Evolutionary conservation across 2,113 vertebrate genomes (phyloP), one percentile per base, ranked within the genome.

Genomic region (Artemisiospiza belli): DNA sequence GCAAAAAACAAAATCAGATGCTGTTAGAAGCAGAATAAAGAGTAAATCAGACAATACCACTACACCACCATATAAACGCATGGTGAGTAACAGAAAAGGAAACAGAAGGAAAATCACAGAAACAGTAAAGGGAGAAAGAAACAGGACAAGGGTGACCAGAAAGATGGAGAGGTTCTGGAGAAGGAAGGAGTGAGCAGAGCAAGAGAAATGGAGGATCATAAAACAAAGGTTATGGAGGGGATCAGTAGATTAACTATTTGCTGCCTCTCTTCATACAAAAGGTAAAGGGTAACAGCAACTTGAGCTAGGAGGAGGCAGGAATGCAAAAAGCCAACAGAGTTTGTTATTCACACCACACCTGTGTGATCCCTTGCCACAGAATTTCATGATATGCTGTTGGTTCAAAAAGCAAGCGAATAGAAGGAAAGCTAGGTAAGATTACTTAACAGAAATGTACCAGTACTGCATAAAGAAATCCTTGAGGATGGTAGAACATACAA

Each of bases 71-170:
- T 28, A 79, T 7, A 87, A 91, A 94, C 1, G 8, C 31, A 55
- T 0, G 1, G 46, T 30, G 79, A 90, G 28, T 14, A 59, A 80
- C 21, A 22, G 12, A 35, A 59, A 59, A 59, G 22, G 57, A 59
- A 59, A 59, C 37, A 70, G 61, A 62, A 78, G 52, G 35, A 81
- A 55, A 37, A 67, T 0, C 6, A 81, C 5, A 62, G 69, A 62
- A 89, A 90, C 16, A 68, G 63, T 13, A 66, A 70, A 62, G 28
- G n/a, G 25, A 57, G 39, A 63, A 74, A 66, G 30, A 67, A 67
- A 35, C 0, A 0, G 20, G 39, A 73, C 28, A 62, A 89, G 6
- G 24, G 21, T 1, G 2, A 80, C 51, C 20, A 89, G 43, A 94
- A 89, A 66, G n/a, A 74, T 1, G 9, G 51, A 76, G 70, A 80